Evolutionary conservation across 1,140 invertebrate species (phyloP), one percentile per base, ranked within the genome.

Genomic region (Drosophila pectinifera): DNA sequence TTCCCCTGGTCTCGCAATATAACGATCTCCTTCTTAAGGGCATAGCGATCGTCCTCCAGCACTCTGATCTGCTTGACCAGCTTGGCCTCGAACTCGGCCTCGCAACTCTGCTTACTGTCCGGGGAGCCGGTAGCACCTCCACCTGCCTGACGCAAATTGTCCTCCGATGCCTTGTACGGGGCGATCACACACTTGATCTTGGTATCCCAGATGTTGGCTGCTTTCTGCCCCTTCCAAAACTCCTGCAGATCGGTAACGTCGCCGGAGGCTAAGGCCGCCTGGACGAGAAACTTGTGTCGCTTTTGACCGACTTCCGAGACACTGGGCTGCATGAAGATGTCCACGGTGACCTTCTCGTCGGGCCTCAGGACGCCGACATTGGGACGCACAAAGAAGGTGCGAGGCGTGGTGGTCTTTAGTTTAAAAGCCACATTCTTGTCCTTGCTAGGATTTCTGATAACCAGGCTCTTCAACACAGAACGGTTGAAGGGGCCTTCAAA

Each of bases 331-430:
- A 89, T 61, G 11, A 31, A 59, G 28, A 89, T 89, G 13, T 80
- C 73, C 0, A 89, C 68, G 4, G 5, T 10, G 5, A 80, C 16
- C 8, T 22, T 41, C n/a, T 80, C 54, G 0, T 48, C 24, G 3
- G 77, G 69, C 24, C 8, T 8, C 6, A 89, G 13, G 0, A 89
- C 2, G 0, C 84, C 85, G 4, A 84, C 57, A 39, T 74, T 89
- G n/a, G 84, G 84, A 0, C 84, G 84, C 6, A 89, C 84, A 10
- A 51, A 89, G 28, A 89, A 89, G 0, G 78, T 13, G 0, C 45
- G 39, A 0, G 84, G 84, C 5, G 84, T 57, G 7, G 84, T 89
- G 3, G 84, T 89, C 65, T 84, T 89, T 24, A 89, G 38, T 51
- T 89, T 89, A 38, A 84, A 89, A 2, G 65, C 61, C 3, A 89